A percentile compares a stretch with the other conserved stretches of the same genome.
phyloP scores from a whole-genome alignment of 2,888 invertebrate species.

The Rotaria sp. region DNA sequence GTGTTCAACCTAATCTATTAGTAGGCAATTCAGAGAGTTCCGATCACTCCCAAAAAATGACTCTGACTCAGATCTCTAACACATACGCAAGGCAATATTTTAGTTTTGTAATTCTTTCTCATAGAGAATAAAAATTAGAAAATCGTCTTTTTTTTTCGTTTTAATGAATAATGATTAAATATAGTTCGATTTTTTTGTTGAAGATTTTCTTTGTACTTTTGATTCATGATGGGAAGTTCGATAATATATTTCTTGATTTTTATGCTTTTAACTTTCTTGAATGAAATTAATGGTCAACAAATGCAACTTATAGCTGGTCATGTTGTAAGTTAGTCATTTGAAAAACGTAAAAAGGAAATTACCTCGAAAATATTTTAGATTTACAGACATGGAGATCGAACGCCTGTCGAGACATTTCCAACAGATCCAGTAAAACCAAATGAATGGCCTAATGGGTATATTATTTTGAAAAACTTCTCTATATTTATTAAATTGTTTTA shows the following conservation, averaged over 20 bases:
- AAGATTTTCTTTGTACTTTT: neutral
- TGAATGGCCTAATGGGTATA: conserved; percentile 2
- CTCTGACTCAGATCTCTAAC: too few species aligned
- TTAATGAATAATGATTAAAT: too few species aligned
- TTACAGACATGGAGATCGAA: conserved; percentile 21
- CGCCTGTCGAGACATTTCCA: neutral
- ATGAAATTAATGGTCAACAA: neutral
- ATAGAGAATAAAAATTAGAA: too few species aligned
- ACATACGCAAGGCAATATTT: too few species aligned
- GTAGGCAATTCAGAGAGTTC: too few species aligned
- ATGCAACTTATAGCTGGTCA: neutral
- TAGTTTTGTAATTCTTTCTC: too few species aligned
- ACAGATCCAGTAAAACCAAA: neutral
- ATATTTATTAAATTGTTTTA: neutral
- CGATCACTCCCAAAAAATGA: too few species aligned
- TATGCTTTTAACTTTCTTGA: neutral
- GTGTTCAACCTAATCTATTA: too few species aligned
- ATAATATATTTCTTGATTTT: neutral
- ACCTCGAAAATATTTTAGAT: neutral
- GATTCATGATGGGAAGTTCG: neutral
- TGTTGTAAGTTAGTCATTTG: neutral
- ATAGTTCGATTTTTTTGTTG: neutral
- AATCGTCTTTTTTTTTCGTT: too few species aligned
- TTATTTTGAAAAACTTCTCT: neutral
- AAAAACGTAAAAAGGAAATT: neutral